phyloP scores from a whole-genome alignment of 2,113 vertebrate species.

The Phalacrocorax brasilianus region DNA sequence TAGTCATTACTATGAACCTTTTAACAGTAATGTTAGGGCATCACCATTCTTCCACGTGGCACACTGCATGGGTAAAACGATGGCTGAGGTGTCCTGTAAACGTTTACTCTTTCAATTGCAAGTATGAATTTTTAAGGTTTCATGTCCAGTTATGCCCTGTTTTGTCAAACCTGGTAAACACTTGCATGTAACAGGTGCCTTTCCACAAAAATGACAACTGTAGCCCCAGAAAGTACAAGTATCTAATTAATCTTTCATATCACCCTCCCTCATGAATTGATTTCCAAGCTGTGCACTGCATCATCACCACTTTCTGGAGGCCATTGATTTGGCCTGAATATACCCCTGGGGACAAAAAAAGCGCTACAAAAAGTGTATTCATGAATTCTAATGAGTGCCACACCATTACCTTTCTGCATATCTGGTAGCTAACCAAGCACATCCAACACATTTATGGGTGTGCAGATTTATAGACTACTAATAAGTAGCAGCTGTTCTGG shows the following conservation, averaged over 20 bases:
- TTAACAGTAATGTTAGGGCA: not conserved
- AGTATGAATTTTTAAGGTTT: not conserved
- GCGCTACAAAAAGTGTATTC: not conserved
- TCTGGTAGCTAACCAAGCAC: not conserved
- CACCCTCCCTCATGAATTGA: not conserved
- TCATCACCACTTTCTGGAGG: not conserved
- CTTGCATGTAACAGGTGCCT: not conserved
- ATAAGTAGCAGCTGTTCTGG: not conserved
- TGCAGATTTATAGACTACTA: not conserved
- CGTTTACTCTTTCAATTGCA: not conserved
- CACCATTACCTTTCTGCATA: conserved; percentile 1
- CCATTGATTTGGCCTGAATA: not conserved
- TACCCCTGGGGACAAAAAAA: not conserved
- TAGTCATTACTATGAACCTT: not conserved
- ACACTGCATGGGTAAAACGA: accelerated
- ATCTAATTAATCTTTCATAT: not conserved
- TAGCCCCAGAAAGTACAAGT: not conserved
- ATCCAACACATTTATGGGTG: not conserved
- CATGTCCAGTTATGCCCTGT: not conserved
- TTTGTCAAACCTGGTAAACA: not conserved
- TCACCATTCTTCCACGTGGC: not conserved
- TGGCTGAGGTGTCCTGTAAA: not conserved
- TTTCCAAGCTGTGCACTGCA: not conserved
- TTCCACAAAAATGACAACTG: not conserved
- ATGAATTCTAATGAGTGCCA: conserved; percentile 2